Percentiles rank a stretch among this genome's conserved stretches.
phyloP scores from a whole-genome alignment of 2,113 vertebrate species.

The Lagopus leucura region DNA sequence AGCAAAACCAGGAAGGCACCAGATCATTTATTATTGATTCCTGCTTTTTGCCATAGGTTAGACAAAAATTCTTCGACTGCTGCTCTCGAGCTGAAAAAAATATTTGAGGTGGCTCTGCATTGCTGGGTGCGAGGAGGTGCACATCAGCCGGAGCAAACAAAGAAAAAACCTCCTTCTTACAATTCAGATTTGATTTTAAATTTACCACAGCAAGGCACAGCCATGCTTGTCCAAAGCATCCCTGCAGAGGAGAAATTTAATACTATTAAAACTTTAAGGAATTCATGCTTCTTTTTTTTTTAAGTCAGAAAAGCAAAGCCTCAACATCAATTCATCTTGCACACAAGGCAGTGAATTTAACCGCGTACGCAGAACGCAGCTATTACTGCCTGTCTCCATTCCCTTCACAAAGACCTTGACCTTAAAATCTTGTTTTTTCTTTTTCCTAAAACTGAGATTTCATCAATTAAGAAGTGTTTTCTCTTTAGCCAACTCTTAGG shows the following conservation, averaged over 20 bases:
- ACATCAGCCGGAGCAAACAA: background rate
- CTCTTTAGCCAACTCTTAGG: background rate
- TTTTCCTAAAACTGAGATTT: background rate
- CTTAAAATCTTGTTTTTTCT: background rate
- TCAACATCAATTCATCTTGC: slow-evolving; percentile 8
- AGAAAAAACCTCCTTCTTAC: background rate
- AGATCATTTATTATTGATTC: background rate
- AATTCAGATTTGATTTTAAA: background rate
- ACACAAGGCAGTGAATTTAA: slow-evolving; percentile 2
- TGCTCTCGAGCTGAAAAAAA: background rate
- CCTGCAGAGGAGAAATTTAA: background rate
- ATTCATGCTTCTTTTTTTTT: background rate
- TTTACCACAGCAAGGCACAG: background rate
- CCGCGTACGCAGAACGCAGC: background rate
- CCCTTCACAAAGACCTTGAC: slow-evolving; percentile 37
- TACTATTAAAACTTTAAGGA: background rate
- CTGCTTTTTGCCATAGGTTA: background rate
- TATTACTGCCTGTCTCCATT: background rate
- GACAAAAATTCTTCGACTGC: background rate
- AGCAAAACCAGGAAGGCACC: slow-evolving; percentile 29
- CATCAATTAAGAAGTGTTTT: slow-evolving; percentile 26
- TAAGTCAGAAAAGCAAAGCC: slow-evolving; percentile 10
- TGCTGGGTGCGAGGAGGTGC: background rate
- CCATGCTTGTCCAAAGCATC: background rate
- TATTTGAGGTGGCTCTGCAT: background rate